Conservation (phyloP, 2,797 vertebrate species). For the Sitta carolinensis region DNA sequence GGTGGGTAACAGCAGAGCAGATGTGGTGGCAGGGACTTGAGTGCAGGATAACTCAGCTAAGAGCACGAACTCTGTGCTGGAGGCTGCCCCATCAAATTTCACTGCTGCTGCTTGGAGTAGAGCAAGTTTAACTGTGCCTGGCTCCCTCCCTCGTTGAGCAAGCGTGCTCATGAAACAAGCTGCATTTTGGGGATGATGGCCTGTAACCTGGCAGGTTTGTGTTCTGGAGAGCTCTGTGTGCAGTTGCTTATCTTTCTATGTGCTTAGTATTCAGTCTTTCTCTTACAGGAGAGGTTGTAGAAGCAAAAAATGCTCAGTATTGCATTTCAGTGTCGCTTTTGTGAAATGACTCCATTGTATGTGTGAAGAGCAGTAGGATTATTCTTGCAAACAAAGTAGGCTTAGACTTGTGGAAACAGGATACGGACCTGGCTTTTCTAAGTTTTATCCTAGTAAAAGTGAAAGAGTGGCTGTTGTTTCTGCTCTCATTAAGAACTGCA, state of each 20-base stretch:
- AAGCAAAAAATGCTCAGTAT: neutral
- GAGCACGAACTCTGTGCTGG: neutral
- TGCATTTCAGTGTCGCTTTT: neutral
- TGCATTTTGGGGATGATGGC: neutral
- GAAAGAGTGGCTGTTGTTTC: neutral
- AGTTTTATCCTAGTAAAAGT: neutral
- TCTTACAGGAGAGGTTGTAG: neutral
- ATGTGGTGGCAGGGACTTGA: neutral
- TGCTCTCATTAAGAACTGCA: neutral
- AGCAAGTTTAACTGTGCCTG: neutral
- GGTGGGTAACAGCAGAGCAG: neutral
- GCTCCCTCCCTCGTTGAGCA: neutral
- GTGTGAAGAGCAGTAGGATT: neutral
- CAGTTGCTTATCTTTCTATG: neutral
- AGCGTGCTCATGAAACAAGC: neutral
- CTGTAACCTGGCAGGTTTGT: neutral
- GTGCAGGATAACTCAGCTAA: neutral
- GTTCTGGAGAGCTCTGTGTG: neutral
- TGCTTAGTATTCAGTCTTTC: neutral
- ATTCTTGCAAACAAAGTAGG: neutral
- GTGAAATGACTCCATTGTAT: neutral
- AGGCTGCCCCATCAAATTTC: neutral
- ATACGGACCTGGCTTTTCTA: neutral
- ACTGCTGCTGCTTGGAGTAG: neutral
- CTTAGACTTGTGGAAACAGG: neutral